Percentiles rank a stretch among this genome's conserved stretches.
These are phyloP conservation scores for Cnemophilus loriae DNA, from an alignment of 2,113 vertebrate species.

Conservation along the genomic window DNA sequence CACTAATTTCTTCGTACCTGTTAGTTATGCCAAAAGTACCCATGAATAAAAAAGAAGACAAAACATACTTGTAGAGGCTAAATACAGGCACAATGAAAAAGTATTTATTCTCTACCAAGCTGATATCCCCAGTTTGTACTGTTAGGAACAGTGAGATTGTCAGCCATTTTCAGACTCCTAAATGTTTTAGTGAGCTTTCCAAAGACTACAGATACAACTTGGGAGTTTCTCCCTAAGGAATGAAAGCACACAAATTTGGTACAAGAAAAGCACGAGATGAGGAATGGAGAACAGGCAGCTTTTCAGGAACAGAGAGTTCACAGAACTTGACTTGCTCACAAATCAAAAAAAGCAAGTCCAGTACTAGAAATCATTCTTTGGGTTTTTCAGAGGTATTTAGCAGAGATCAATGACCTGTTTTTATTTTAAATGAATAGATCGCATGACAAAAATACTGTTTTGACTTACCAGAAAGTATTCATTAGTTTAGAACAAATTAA, in stretches of 20 bases:
- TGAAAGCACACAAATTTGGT: neutral
- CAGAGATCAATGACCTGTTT: neutral
- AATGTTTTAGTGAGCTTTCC: slow-evolving; percentile 18
- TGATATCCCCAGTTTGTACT: neutral
- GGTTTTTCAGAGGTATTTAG: neutral
- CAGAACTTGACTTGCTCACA: neutral
- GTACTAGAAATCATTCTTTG: neutral
- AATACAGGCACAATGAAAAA: neutral
- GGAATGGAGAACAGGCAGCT: neutral
- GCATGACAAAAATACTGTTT: neutral
- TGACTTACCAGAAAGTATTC: neutral
- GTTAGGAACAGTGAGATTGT: neutral
- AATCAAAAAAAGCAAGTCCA: neutral
- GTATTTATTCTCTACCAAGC: neutral
- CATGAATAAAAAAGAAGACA: neutral
- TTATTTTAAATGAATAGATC: neutral
- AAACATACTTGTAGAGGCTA: neutral
- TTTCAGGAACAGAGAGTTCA: neutral
- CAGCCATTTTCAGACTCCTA: neutral
- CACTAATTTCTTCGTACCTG: neutral
- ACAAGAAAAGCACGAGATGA: neutral
- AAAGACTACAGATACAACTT: neutral
- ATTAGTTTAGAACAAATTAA: neutral
- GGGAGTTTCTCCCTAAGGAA: neutral
- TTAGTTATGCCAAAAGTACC: neutral